phyloP scores from a whole-genome alignment of 2,888 invertebrate genomes.

The Ommatoiulus sabulosus region DNA sequence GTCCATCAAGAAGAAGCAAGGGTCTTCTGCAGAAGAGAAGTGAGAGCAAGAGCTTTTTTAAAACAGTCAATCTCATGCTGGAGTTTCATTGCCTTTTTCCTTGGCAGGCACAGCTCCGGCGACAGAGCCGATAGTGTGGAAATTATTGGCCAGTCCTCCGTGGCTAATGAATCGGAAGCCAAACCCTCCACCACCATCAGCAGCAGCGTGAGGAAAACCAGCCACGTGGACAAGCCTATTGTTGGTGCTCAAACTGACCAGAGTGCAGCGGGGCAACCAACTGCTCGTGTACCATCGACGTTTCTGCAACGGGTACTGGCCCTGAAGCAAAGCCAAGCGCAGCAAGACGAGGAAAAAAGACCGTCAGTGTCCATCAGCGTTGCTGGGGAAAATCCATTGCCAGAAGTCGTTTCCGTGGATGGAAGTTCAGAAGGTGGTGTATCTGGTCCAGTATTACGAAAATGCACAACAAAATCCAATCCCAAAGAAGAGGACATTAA shows the following conservation, averaged over 20 bases:
- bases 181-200: background rate
- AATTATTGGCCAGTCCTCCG: background rate
- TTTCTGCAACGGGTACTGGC: conserved; percentile 58
- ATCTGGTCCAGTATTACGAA: background rate
- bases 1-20: background rate
- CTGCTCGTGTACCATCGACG: background rate
- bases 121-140: background rate
- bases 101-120: background rate
- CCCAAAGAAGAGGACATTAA: background rate
- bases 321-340: conserved; percentile 29
- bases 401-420: background rate
- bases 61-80: too few relatives aligned
- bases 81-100: background rate
- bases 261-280: background rate
- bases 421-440: background rate
- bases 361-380: background rate
- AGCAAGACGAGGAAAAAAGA: conserved; percentile 17
- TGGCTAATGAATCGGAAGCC: background rate
- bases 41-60: background rate
- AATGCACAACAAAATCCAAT: background rate
- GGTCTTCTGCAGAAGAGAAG: background rate
- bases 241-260: background rate
- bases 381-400: background rate
- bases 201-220: background rate
- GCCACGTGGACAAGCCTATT: background rate